phyloP scores from a whole-genome alignment of 1,140 invertebrate species.

The Bemisia tabaci region DNA sequence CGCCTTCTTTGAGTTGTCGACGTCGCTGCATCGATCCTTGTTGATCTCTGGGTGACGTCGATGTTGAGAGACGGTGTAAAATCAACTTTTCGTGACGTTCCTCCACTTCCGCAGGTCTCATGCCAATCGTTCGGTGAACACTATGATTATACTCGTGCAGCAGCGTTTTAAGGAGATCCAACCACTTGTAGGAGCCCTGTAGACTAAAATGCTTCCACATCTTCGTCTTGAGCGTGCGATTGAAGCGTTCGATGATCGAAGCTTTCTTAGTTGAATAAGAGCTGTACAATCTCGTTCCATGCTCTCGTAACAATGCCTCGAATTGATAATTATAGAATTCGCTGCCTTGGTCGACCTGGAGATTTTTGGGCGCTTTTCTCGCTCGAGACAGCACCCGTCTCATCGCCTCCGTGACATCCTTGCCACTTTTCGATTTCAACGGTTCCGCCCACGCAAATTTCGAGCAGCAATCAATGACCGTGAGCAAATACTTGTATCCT shows the following conservation, averaged over 20 bases:
- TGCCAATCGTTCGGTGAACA: slow-evolving; percentile 8
- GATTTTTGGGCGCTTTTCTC: slow-evolving; percentile 3
- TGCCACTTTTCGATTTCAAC: slow-evolving; percentile 3
- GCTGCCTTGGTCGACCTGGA: slow-evolving; percentile 1
- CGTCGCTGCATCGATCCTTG: too few species aligned
- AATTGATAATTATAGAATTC: slow-evolving; percentile 10
- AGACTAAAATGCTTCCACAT: too few species aligned
- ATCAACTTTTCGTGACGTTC: neutral
- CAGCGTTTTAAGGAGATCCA: slow-evolving; percentile 3
- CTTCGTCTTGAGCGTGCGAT: slow-evolving; percentile 23
- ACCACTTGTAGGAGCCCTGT: slow-evolving; percentile 19
- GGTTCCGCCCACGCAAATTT: neutral
- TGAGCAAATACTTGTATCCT: too few species aligned
- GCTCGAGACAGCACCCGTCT: neutral
- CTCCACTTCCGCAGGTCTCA: neutral
- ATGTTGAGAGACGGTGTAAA: neutral
- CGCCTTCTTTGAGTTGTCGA: slow-evolving; percentile 9
- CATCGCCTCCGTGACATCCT: too few species aligned
- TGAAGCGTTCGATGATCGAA: slow-evolving; percentile 23
- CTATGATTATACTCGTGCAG: slow-evolving; percentile 6
- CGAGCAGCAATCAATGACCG: too few species aligned
- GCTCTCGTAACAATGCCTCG: slow-evolving; percentile 3
- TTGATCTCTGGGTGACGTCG: neutral
- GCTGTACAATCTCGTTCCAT: slow-evolving; percentile 18
- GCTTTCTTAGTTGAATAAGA: slow-evolving; percentile 23